phyloP scores from a whole-genome alignment of 1,140 invertebrate species.

The Homarus americanus region DNA sequence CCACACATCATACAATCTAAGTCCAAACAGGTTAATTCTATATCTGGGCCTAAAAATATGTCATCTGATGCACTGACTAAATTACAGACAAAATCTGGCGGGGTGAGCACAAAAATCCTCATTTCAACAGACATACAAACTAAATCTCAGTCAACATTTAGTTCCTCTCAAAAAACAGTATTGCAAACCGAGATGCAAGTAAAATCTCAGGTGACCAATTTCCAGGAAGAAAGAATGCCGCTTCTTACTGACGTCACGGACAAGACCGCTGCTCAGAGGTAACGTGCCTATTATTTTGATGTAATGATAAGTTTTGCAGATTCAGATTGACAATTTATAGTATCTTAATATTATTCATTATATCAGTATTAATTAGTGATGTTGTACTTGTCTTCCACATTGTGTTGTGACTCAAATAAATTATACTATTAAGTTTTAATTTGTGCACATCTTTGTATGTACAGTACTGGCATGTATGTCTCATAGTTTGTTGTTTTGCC shows the following conservation, averaged over 20 bases:
- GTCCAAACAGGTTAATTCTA: not conserved
- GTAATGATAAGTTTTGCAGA: too few species aligned
- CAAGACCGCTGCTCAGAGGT: constrained; percentile 32
- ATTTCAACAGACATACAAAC: not conserved
- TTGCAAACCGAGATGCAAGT: not conserved
- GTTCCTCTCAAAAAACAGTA: not conserved
- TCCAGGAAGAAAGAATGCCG: constrained; percentile 10
- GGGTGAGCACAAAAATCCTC: not conserved
- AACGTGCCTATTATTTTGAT: too few species aligned
- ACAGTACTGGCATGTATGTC: too few species aligned
- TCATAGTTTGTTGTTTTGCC: too few species aligned
- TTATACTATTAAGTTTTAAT: too few species aligned
- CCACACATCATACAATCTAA: not conserved
- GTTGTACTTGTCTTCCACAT: too few species aligned
- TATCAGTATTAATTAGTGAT: too few species aligned
- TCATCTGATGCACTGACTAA: constrained; percentile 8
- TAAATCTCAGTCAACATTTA: not conserved
- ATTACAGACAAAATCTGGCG: constrained; percentile 15
- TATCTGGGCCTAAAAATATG: not conserved
- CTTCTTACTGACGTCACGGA: constrained; percentile 12
- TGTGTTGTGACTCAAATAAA: too few species aligned
- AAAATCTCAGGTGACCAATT: not conserved
- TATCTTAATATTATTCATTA: too few species aligned
- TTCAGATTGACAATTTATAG: too few species aligned
- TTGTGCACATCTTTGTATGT: too few species aligned